Evolutionary conservation across 2,797 vertebrate genomes (phyloP), one percentile per base, ranked within the genome.

Genomic region (Staurois parvus): DNA sequence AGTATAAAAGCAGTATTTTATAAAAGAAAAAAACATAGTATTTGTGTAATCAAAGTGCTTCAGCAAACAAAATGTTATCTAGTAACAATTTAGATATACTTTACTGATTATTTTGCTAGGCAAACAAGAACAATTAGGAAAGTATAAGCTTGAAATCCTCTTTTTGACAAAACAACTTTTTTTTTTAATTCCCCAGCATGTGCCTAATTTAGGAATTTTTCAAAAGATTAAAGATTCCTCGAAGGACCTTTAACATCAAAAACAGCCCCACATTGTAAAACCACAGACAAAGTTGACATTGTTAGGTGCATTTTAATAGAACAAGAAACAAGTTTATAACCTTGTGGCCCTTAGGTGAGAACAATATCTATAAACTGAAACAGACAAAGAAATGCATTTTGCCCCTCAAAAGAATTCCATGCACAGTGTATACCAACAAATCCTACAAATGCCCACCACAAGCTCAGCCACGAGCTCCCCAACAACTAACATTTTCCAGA

Each of bases 251-350:
- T 87, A 73, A 91, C 92, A 87, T 89, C 90, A 93, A 93, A 94
- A 94, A 85, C 91, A 93, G 91, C 79, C 89, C 89, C 72, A 40
- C 45, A 90, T 92, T 91, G 91, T 94, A 87, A 93, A 93, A 90
- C 81, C 67, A 30, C 87, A 91, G 85, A 94, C 92, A 94, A 92
- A 90, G 92, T 93, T 92, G 87, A 89, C 88, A 92, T 94, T 94
- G 93, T 93, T 90, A 91, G 93, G 88, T 90, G 89, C 90, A 92
- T 93, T 91, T 92, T 94, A 86, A 92, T 90, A 92, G 91, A 92
- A 93, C 93, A 90, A 94, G 93, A 92, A 94, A 93, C 85, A 91
- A 93, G 93, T 94, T 93, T 92, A 91, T 94, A 94, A 94, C 94
- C 94, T 92, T 87, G 76, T 94, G 94, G 91, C 94, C 93, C 90